These are phyloP conservation scores for Chymomyza costata DNA, from an alignment of 1,140 invertebrate species.

Conservation along the genomic window DNA sequence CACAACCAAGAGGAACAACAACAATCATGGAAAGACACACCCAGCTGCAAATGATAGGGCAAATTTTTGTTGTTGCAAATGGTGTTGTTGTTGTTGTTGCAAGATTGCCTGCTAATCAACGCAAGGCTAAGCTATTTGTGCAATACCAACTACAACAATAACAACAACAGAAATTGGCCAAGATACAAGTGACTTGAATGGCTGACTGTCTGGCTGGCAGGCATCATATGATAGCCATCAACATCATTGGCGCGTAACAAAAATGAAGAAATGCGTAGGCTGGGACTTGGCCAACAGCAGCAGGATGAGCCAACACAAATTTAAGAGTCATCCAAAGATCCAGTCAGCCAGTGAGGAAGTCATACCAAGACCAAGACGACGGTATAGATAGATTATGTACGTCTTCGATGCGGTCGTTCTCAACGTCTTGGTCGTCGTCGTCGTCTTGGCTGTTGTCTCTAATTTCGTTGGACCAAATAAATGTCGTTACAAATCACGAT, in stretches of 20 bases:
- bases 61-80: conserved; percentile 32
- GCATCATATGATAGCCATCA: conserved; percentile 49
- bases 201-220: conserved; percentile 20
- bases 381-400: not conserved
- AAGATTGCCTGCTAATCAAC: conserved; percentile 59
- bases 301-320: conserved; percentile 28
- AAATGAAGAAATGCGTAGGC: conserved; percentile 52
- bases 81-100: no score
- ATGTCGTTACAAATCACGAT: conserved; percentile 72
- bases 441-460: conserved; percentile 34
- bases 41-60: conserved; percentile 49
- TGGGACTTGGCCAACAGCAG: not conserved
- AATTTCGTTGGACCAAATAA: conserved; percentile 70
- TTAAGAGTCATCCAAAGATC: not conserved
- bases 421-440: conserved; percentile 3
- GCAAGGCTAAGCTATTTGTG: conserved; percentile 19
- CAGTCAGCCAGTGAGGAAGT: conserved; percentile 4
- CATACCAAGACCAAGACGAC: no score
- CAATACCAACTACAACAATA: conserved; percentile 2
- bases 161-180: no score
- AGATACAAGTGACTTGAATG: conserved; percentile 30
- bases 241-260: conserved; percentile 20
- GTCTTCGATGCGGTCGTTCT: conserved; percentile 6
- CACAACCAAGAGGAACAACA: conserved; percentile 42
- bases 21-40: conserved; percentile 41